phyloP scores from a whole-genome alignment of 2,888 invertebrate species.

The Amiota minor region DNA sequence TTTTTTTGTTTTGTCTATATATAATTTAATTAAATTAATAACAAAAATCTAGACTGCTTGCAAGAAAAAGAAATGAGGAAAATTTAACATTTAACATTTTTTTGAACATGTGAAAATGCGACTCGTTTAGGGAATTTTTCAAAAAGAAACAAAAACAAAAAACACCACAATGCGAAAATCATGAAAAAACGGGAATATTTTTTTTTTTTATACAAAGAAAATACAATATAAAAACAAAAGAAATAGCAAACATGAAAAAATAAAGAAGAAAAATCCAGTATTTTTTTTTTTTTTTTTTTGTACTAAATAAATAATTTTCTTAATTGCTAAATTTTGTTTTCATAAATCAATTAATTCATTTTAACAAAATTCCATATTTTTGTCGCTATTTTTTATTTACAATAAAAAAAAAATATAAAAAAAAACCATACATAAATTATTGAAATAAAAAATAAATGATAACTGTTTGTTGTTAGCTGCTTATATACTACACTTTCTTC shows the following conservation, averaged over 20 bases:
- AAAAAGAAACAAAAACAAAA: conserved; percentile 26
- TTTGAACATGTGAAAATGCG: conserved; percentile 60
- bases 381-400: conserved; percentile 26
- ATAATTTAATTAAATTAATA: conserved; percentile 15
- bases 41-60: conserved; percentile 61
- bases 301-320: conserved; percentile 22
- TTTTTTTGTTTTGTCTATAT: conserved; percentile 1
- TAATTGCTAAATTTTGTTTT: neutral
- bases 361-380: too few species aligned
- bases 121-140: conserved; percentile 73
- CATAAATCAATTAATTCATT: too few species aligned
- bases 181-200: conserved; percentile 16
- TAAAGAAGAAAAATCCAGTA: conserved; percentile 26
- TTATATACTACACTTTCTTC: conserved; percentile 49
- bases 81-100: conserved; percentile 1
- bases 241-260: conserved; percentile 16
- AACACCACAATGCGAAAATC: neutral
- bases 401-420: conserved; percentile 25
- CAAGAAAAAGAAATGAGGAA: conserved; percentile 38
- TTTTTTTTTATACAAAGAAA: conserved; percentile 22
- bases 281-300: conserved; percentile 34
- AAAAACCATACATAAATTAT: conserved; percentile 30
- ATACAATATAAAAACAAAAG: neutral
- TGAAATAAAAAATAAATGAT: conserved; percentile 29
- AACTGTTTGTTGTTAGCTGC: conserved; percentile 66